These are phyloP conservation scores for Amphiprion clarkii DNA, from an alignment of 2,797 vertebrate species.

Conservation along the genomic window DNA sequence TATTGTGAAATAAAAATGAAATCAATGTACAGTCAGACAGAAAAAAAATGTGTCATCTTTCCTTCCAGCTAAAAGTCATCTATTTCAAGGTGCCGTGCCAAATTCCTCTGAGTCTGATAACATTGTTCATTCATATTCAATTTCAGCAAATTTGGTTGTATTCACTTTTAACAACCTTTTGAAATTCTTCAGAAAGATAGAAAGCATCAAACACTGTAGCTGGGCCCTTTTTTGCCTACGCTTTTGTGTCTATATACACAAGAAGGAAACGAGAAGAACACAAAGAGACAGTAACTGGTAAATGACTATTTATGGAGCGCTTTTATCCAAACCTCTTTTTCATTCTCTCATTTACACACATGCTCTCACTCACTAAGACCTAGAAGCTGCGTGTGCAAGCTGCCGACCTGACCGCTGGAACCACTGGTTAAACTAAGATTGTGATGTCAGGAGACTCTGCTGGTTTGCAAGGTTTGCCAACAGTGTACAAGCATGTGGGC, in stretches of 20 bases:
- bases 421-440: too few species aligned
- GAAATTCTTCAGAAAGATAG: conserved; percentile 1
- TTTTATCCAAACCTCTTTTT: conserved; percentile 8
- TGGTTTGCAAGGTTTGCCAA: too few species aligned
- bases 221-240: neutral
- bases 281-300: neutral
- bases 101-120: conserved; percentile 14
- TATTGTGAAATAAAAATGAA: conserved; percentile 11
- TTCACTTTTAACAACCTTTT: conserved; percentile 11
- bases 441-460: too few species aligned
- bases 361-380: too few species aligned
- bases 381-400: too few species aligned
- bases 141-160: conserved; percentile 8
- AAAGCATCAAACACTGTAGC: neutral
- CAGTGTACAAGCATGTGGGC: too few species aligned
- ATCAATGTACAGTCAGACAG: neutral
- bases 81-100: conserved; percentile 12
- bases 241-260: neutral
- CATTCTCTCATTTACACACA: neutral
- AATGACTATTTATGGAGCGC: neutral
- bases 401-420: too few species aligned
- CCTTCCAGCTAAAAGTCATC: conserved; percentile 1
- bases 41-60: conserved; percentile 10
- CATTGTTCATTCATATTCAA: conserved; percentile 23
- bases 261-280: neutral